Base-by-base conservation (phyloP, 2,797 vertebrate genomes). In the Amazona ochrocephala region DNA sequence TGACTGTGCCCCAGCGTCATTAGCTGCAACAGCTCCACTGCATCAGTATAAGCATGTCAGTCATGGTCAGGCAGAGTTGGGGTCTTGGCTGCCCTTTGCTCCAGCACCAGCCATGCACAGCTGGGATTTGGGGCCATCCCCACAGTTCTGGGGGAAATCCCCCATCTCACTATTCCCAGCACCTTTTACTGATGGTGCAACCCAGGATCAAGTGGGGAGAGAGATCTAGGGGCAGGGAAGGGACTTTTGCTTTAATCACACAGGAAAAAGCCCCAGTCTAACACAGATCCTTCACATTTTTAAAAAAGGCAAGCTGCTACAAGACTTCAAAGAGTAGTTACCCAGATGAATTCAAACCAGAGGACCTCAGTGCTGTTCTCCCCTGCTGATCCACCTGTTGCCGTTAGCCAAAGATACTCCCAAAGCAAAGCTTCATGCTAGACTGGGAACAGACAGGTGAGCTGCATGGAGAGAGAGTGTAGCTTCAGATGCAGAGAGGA, bases 1-100 rank as follows among this genome's bases (percentile, higher is more conserved):
- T 5, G 8, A 15, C 37, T 2, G 5, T 5, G 6, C 44, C 50
- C 0, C 2, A 12, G 32, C 0, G 58, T 4, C 71, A 3, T 32
- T n/a, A 15, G 34, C 19, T 41, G 42, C 4, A 1, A 9, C 37
- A 51, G 74, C 72, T 6, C 8, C 8, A 3, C 75, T 45, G 58
- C 65, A 1, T 2, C 64, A 19, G 45, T 54, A 10, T 1, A 2
- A 42, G 58, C 23, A 2, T 13, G 0, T 22, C 48, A 45, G n/a
- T 1, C 45, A 6, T 8, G 13, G 19, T 17, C 13, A 10, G 42
- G 16, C 61, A 64, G 41, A 9, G 21, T 1, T 4, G 0, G 41
- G 64, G 16, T 1, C 1, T 2, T 3, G 7, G 37, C 54, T 19
- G 1, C 66, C 37, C 82, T 13, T 13, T 7, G 17, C 62, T 51